Evolutionary conservation across 2,113 vertebrate species (phyloP).

Genomic region (Takifugu flavidus): DNA sequence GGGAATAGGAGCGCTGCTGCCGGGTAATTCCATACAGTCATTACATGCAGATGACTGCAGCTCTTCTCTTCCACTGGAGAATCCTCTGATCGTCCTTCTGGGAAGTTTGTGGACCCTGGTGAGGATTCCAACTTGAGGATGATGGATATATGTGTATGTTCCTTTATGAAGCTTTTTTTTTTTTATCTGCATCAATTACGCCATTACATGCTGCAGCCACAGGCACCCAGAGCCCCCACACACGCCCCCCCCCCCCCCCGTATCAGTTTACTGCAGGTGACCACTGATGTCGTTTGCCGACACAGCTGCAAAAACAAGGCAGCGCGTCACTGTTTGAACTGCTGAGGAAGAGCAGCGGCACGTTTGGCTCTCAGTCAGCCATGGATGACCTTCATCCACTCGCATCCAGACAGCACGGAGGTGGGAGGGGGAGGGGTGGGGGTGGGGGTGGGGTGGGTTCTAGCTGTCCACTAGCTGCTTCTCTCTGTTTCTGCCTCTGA

Average conservation of each 20-base stretch:
- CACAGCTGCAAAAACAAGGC: slow-evolving; percentile 39
- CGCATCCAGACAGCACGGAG: slow-evolving; percentile 41
- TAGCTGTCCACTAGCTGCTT: slow-evolving; percentile 45
- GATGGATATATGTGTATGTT: neutral
- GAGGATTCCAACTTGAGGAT: neutral
- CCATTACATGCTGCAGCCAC: slow-evolving; percentile 29
- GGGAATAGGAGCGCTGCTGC: neutral
- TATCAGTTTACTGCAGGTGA: slow-evolving; percentile 29
- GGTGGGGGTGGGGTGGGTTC: slow-evolving; percentile 20
- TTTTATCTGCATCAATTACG: slow-evolving; percentile 33
- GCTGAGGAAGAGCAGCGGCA: slow-evolving; percentile 36
- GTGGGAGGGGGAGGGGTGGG: slow-evolving; percentile 1
- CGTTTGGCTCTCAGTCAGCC: slow-evolving; percentile 51
- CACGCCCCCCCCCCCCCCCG: neutral
- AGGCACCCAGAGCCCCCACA: slow-evolving; percentile 14
- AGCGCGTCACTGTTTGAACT: slow-evolving; percentile 38
- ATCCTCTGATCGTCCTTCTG: slow-evolving; percentile 5
- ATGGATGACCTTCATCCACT: slow-evolving; percentile 62
- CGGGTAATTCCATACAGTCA: neutral
- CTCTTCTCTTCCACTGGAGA: neutral
- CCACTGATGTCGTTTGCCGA: slow-evolving; percentile 30
- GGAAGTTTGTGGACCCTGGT: neutral
- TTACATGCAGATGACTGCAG: neutral
- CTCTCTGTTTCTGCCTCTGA: slow-evolving; percentile 48
- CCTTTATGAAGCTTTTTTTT: slow-evolving; percentile 18